phyloP scores from a whole-genome alignment of 2,888 invertebrate genomes.

The Hyposoter didymator region DNA sequence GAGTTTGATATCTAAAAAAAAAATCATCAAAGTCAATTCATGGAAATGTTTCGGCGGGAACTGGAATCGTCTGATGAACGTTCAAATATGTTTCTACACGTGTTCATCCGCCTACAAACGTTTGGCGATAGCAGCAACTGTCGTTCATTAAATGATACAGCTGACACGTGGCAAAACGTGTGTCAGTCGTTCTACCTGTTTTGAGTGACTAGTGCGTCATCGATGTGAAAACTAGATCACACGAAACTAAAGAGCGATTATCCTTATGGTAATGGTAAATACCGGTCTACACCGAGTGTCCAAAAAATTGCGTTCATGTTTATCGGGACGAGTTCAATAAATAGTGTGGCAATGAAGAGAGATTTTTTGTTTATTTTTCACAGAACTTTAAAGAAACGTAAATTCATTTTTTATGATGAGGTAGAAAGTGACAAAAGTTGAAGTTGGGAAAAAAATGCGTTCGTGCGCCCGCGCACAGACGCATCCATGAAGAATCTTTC shows the following conservation, averaged over 20 bases:
- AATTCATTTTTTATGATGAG: background rate
- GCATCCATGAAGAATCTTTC: conserved; percentile 70
- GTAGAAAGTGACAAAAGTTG: background rate
- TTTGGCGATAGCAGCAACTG: conserved; percentile 45
- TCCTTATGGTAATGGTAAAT: conserved; percentile 16
- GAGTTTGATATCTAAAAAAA: background rate
- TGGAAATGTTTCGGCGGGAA: conserved; percentile 32
- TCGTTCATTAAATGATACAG: conserved; percentile 63
- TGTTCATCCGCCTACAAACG: conserved; percentile 36
- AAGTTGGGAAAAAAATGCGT: background rate
- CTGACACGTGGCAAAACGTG: conserved; percentile 75
- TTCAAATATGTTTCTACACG: conserved; percentile 10
- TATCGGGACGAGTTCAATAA: background rate
- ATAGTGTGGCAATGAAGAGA: background rate
- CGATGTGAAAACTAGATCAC: conserved; percentile 59
- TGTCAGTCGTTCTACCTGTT: conserved; percentile 75
- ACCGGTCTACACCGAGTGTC: background rate
- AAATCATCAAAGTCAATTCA: background rate
- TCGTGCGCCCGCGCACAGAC: background rate
- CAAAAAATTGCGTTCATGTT: background rate
- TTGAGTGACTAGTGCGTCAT: conserved; percentile 73
- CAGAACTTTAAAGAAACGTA: background rate
- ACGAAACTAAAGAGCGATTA: conserved; percentile 37
- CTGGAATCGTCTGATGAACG: conserved; percentile 23
- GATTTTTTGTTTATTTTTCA: background rate